These are phyloP conservation scores for Euphydryas editha DNA, from an alignment of 2,888 invertebrate genomes.

Conservation along the genomic window DNA sequence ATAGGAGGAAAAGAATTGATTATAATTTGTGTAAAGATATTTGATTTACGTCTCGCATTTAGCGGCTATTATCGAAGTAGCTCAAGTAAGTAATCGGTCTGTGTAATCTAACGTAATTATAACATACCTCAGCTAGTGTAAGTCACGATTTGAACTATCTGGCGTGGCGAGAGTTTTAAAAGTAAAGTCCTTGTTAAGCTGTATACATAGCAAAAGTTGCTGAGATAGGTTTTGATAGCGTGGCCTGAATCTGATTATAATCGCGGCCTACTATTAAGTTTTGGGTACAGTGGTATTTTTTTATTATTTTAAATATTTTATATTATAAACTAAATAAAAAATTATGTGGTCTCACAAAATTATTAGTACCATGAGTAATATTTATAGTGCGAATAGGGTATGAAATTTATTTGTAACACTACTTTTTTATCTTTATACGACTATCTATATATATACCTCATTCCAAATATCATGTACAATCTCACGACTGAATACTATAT, in stretches of 20 bases:
- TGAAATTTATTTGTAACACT: too few relatives aligned
- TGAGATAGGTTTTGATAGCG: conserved; percentile 59
- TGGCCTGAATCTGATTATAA: conserved; percentile 73
- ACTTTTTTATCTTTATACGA: too few relatives aligned
- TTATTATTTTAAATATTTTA: neutral
- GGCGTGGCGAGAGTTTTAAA: conserved; percentile 62
- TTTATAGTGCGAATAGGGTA: too few relatives aligned
- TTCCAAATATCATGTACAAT: too few relatives aligned
- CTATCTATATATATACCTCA: too few relatives aligned
- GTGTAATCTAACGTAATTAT: conserved; percentile 79
- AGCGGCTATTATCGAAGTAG: conserved; percentile 66
- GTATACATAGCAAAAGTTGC: conserved; percentile 46
- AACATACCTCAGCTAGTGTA: conserved; percentile 72
- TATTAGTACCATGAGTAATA: too few relatives aligned
- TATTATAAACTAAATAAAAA: neutral
- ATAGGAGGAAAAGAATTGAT: conserved; percentile 34
- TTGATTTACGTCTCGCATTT: conserved; percentile 46
- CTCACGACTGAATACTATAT: too few relatives aligned
- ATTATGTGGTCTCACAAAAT: too few relatives aligned
- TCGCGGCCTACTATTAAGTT: conserved; percentile 58
- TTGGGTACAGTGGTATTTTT: conserved; percentile 49
- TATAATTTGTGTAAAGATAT: conserved; percentile 44
- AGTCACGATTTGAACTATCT: conserved; percentile 80
- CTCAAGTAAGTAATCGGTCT: conserved; percentile 59
- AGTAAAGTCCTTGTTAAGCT: conserved; percentile 55